Base-by-base conservation (phyloP, 2,113 vertebrate genomes). In the Anoplopoma fimbria region DNA sequence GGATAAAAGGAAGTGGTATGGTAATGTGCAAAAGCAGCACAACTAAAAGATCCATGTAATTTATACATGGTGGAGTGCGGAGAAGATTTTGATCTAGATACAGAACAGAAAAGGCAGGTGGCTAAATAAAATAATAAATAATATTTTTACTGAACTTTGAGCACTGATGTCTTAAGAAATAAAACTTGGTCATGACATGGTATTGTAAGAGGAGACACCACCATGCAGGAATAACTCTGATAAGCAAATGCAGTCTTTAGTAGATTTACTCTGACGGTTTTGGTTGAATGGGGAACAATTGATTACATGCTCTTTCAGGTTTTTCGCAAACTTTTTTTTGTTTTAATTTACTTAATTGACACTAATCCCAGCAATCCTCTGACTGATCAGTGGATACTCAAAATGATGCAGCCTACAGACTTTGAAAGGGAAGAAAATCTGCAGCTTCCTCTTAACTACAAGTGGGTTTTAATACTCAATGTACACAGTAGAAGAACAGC, bases 281-380 rank as follows among this genome's bases (percentile, higher is more conserved):
- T 23, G 53, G 36, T 17, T 74, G 42, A 77, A 65, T 17, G 33
- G 65, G 79, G 42, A 83, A 87, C 77, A 81, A 77, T 42, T 65
- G 73, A 19, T 60, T 71, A 25, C 49, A 55, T 73, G 87, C 69
- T 49, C 40, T 14, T 60, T 86, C 81, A 89, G 81, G 79, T 49
- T 58, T 68, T 84, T 42, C 61, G 51, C 60, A 33, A 49, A 77
- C 29, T 17, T 53, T 88, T 69, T 42, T 89, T 69, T 67, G 58
- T 70, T 77, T 77, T 65, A 81, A 91, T 65, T 49, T 8, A 88
- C 38, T 87, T 84, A 74, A 73, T 53, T 40, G 82, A 63, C 42
- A 45, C 65, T 89, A 83, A 93, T 86, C 82, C 80, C n/a, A 64
- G 75, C 84, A 81, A 62, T 82, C 75, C 64, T 36, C 53, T 4